Base-by-base conservation (phyloP, 2,797 vertebrate species). In the Chelon auratus region DNA sequence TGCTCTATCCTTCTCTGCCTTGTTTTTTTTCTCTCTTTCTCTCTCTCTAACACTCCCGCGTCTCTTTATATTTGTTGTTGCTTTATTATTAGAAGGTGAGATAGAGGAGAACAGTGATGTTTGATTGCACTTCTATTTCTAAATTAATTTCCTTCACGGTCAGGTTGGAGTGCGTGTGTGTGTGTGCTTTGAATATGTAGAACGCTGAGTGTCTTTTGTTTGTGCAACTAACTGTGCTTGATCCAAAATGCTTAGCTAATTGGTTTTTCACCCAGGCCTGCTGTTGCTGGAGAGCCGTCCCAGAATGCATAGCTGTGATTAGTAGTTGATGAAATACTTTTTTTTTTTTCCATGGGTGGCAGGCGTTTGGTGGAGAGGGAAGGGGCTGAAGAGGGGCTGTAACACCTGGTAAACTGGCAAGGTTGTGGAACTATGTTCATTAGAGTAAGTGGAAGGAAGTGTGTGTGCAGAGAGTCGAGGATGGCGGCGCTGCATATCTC, bases 251-350 rank as follows among this genome's bases (percentile, higher is more conserved):
- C 88, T 91, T 85, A 85, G 88, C 82, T 93, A 91, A 94, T 93
- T 92, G 90, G 72, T 88, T 91, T 94, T 91, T 90, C 82, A 82
- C 86, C 77, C 76, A 37, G 82, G 63, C 90, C 89, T 89, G 92
- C 87, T 92, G 89, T 89, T 86, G 87, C 80, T 73, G 70, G 73
- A 78, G 83, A 84, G 78, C 68, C 45, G 50, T 93, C 90, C 91
- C 91, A 93, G 87, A 93, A 93, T 92, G 83, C 91, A 91, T 91
- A 89, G 83, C 91, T 88, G 84, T 91, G 89, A 94, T 93, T 93
- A 93, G 84, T 86, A 79, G 83, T 87, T 91, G 87, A 93, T 91
- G 84, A 87, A 83, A 92, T 92, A 82, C 74, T 89, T 88, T 82
- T 75, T 65, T 61, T 73, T 71, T 68, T 65, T 74, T 43, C 68